Evolutionary conservation across 2,797 vertebrate species (phyloP).

Genomic region (Alosa sapidissima): DNA sequence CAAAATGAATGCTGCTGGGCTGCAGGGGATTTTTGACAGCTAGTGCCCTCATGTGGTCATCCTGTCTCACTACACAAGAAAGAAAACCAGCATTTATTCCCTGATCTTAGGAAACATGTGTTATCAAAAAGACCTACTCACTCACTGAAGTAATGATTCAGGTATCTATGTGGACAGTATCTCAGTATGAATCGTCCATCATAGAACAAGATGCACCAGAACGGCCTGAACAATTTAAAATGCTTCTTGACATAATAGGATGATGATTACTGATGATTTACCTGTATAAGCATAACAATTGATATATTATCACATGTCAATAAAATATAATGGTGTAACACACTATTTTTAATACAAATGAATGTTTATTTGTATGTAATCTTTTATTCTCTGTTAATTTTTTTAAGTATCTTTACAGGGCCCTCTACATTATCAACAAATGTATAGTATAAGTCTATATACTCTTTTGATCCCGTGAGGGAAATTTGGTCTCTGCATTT

Average conservation of each 20-base stretch:
- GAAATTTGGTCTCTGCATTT: too few species aligned
- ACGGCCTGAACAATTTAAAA: neutral
- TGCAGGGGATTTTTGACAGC: neutral
- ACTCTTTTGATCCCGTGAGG: too few species aligned
- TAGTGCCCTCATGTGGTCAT: conserved; percentile 12
- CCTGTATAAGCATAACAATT: neutral
- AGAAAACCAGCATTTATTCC: neutral
- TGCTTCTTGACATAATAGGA: neutral
- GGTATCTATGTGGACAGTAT: neutral
- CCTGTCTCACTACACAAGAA: neutral
- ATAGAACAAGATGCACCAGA: neutral
- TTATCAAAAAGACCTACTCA: neutral
- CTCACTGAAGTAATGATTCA: neutral
- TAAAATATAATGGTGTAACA: neutral
- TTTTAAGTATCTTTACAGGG: too few species aligned
- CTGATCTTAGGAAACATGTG: neutral
- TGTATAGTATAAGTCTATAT: too few species aligned
- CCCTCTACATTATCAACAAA: too few species aligned
- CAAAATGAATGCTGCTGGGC: neutral
- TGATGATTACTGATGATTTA: neutral
- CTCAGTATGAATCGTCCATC: neutral
- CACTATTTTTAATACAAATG: too few species aligned
- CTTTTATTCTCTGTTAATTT: too few species aligned
- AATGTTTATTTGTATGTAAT: too few species aligned
- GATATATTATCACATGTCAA: neutral